Base-by-base conservation (phyloP, 2,113 vertebrate species). In the Pterophyllum scalare region DNA sequence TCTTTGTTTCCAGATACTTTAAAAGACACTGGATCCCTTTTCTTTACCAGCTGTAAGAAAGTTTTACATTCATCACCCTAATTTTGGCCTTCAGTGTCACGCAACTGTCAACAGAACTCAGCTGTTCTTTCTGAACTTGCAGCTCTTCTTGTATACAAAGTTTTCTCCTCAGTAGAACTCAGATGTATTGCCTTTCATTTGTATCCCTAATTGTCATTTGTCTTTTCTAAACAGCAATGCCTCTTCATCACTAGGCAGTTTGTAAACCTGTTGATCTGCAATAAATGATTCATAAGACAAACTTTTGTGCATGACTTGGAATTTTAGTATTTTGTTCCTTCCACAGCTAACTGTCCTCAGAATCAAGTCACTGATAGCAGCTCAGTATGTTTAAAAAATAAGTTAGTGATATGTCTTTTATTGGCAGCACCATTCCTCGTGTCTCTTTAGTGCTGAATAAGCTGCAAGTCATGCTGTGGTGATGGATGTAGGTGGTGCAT, bases 141-240 rank as follows among this genome's bases (percentile, higher is more conserved):
- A 82, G 59, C 22, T 77, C 26, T 67, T 89, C 89, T 90, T 89
- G 61, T 88, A 90, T 52, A 86, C 84, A 89, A 84, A 88, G 79
- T 90, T 88, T 82, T 85, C 58, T 67, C 40, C 2, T 75, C 52
- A 64, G 79, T 80, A 81, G 80, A 89, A 77, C 81, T 87, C 74
- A 81, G 75, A 87, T 88, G 62, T 83, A 78, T 88, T 83, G 67
- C 82, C 75, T 84, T 54, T 88, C 79, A 84, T 80, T 94, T 90
- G 91, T 95, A 89, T 91, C 91, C 87, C 90, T 65, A 87, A 83
- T 87, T 93, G 64, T 81, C 87, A 84, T 88, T 89, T 90, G 83
- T 93, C 76, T 93, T 94, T 93, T 88, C 88, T 89, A 81, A 85
- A 86, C 79, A 74, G 84, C 87, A 65, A 83, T 83, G 77, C 83